These are phyloP conservation scores for Ophthalmolycus amberensis DNA, from an alignment of 2,113 vertebrate species.

Conservation along the genomic window DNA sequence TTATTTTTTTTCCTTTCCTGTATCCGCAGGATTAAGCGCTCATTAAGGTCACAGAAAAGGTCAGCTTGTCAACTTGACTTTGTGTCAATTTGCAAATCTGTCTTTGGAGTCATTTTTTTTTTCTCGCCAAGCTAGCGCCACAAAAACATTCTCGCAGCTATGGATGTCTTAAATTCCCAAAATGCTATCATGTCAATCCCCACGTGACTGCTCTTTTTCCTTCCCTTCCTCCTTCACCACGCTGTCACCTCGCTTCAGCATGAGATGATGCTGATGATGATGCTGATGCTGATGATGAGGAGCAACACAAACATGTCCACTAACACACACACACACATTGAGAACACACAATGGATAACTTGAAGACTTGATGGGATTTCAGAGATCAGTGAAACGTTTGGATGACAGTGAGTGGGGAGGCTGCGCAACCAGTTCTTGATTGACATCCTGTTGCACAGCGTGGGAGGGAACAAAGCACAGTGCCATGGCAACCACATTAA, in stretches of 20 bases:
- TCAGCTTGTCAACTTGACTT: slow-evolving; percentile 76
- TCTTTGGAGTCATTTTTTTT: slow-evolving; percentile 43
- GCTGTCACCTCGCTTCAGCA: slow-evolving; percentile 37
- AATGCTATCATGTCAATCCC: slow-evolving; percentile 27
- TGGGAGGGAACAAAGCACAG: slow-evolving; percentile 77
- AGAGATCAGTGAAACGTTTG: slow-evolving; percentile 54
- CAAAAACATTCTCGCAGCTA: slow-evolving; percentile 38
- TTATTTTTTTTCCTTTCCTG: slow-evolving; percentile 28
- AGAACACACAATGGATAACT: slow-evolving; percentile 52
- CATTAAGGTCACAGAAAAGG: slow-evolving; percentile 76
- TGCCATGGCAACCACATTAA: slow-evolving; percentile 83
- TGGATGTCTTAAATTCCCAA: slow-evolving; percentile 47
- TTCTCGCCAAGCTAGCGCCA: slow-evolving; percentile 24
- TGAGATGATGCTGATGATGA: slow-evolving; percentile 51
- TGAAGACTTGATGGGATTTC: slow-evolving; percentile 61
- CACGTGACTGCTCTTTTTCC: slow-evolving; percentile 8
- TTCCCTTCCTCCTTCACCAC: slow-evolving; percentile 24
- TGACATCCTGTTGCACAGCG: slow-evolving; percentile 60
- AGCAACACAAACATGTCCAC: neutral
- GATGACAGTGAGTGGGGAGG: slow-evolving; percentile 52
- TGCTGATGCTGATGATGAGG: neutral
- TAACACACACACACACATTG: slow-evolving; percentile 11
- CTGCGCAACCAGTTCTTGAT: slow-evolving; percentile 53
- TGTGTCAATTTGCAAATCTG: slow-evolving; percentile 67
- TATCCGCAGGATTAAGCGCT: slow-evolving; percentile 63